Evolutionary conservation across 2,888 invertebrate genomes (phyloP).

Genomic region (Abrostola triplasia): DNA sequence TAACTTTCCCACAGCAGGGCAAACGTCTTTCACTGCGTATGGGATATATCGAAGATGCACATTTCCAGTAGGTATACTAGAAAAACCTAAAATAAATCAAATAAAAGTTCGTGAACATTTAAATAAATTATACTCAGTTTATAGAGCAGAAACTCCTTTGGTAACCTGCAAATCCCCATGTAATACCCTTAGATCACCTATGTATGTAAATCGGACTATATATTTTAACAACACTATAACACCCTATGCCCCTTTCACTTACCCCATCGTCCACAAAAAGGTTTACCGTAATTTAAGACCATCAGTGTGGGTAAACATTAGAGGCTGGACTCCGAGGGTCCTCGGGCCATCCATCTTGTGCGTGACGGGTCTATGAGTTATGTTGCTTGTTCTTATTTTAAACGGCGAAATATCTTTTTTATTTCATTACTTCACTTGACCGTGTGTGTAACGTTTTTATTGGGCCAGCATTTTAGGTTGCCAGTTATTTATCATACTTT

Average conservation of each 20-base stretch:
- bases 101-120: no score
- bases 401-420: constrained; percentile 32
- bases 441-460: constrained; percentile 13
- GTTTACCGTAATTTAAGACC: constrained; percentile 48
- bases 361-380: constrained; percentile 48
- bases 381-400: constrained; percentile 22
- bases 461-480: background rate
- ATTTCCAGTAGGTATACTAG: no score
- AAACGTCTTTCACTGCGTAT: no score
- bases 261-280: constrained; percentile 34
- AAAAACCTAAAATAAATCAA: no score
- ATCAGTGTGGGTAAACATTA: constrained; percentile 14
- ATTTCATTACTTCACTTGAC: constrained; percentile 22
- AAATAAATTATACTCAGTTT: no score
- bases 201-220: no score
- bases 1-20: no score
- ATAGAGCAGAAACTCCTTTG: no score
- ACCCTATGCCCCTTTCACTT: constrained; percentile 12
- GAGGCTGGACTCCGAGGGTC: constrained; percentile 3
- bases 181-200: no score
- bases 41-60: no score
- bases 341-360: constrained; percentile 47
- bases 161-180: no score
- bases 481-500: background rate
- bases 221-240: constrained; percentile 2